Evolutionary conservation across 2,888 invertebrate species (phyloP), one percentile per base, ranked within the genome.

Genomic region (Theodoxus fluviatilis): DNA sequence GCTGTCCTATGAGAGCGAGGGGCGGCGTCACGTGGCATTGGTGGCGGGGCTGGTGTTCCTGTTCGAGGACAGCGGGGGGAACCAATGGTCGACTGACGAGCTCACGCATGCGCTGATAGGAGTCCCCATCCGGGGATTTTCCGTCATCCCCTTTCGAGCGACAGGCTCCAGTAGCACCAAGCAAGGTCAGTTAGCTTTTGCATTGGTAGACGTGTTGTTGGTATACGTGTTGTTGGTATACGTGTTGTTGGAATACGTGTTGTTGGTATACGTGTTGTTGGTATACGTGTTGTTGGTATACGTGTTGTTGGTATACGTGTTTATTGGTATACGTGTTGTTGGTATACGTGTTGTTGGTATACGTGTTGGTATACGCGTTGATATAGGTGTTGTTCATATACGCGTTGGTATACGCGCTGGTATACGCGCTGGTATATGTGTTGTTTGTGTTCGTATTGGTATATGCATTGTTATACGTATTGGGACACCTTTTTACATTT

Each of bases 11-110:
- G 69, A 75, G 18, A 73, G 69, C 61, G 73, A 76, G 35, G 76
- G 74, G 2, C 67, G 67, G 9, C 69, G 75, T 33, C 70, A 71
- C 22, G 22, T 40, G 18, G 71, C 68, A 9, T 67, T 57, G 55
- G 75, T 73, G 49, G 75, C 73, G 25, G 77, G 76, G n/a, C 67
- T 78, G 4, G 73, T 77, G 6, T 78, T 74, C 69, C 63, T 78
- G 69, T 78, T 69, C 61, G 76, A 77, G 52, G 67, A 74, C 37
- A 77, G 76, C 49, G 70, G 73, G 40, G 73, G 74, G 15, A 74
- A 72, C 25, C 72, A 75, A 22, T 78, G 76, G 76, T 52, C 69
- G 49, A 43, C 66, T 12, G 55, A 68, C 6, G 67, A 74, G 2
- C 69, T 78, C 9, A 35, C 67, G 9, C 57, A 70, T n/a, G 74